Evolutionary conservation across 2,113 vertebrate genomes (phyloP), one percentile per base, ranked within the genome.

Genomic region (Phrynocephalus versicolor): DNA sequence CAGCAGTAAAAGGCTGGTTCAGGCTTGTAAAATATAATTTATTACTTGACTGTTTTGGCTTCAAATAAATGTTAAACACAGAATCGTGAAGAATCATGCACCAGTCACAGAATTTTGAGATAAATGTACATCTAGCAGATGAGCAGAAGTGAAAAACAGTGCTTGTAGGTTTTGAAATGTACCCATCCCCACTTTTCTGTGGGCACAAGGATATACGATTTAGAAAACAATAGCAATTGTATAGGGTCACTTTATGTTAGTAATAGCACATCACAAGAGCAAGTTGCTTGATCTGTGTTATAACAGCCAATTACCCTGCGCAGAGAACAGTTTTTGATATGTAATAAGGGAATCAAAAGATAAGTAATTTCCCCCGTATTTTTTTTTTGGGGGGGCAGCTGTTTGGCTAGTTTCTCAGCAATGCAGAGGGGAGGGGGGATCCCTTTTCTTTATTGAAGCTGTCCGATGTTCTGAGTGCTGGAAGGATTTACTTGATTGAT

Each of bases 141-240:
- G 67, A 74, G 9, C 60, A 41, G 21, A 72, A 82, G 15, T 60
- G 35, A n/a, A 45, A 73, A 37, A 39, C 45, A 39, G 94, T 94
- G 94, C 93, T 94, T 95, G 92, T 87, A 91, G 85, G 89, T 90
- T 90, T 95, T 93, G 90, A 95, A 95, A 91, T 95, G 87, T 92
- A 71, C 72, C 75, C 85, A 92, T 90, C 78, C 92, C 30, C 13
- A 67, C 30, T 67, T 67, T 67, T 30, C 27, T n/a, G 30, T 30
- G 30, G 7, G 10, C n/a, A 15, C 3, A 35, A 27, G 64, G 1
- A 35, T 14, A 35, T 16, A 9, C 13, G 16, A 62, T 51, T 51
- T 23, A 74, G 45, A 41, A 74, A 64, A 25, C 19, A 64, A 5
- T 23, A 64, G 62, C 19, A 64, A 51, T 6, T 51, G 5, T 51